Base-by-base conservation (phyloP, 2,888 invertebrate genomes). In the Leucoptera coffeella region DNA sequence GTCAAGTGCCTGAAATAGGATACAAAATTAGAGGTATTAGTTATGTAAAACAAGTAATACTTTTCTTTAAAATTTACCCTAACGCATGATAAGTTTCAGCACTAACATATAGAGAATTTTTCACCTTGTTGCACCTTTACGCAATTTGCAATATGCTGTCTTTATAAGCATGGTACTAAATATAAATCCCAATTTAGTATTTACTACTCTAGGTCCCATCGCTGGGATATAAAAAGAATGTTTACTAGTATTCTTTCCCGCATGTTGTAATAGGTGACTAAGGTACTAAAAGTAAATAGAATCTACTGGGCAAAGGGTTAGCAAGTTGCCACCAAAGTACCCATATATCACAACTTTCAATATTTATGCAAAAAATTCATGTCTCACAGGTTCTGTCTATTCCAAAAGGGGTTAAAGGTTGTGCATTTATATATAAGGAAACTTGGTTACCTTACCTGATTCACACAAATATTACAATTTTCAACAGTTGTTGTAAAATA, bases 381-480 rank as follows among this genome's bases (percentile, higher is more conserved):
- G 19, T n/a, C 19, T 19, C 3, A n/a, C n/a, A 2, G 4, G 8
- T 22, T 22, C 10, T 22, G n/a, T 22, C 11, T n/a, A n/a, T n/a
- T n/a, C n/a, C n/a, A n/a, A n/a, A n/a, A n/a, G n/a, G n/a, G n/a
- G n/a, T n/a, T n/a, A n/a, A n/a, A n/a, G n/a, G n/a, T n/a, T n/a
- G n/a, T n/a, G n/a, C n/a, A n/a, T n/a, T n/a, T n/a, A n/a, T 12
- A 10, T 8, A 4, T 8, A 8, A 8, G 11, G 7, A 8, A 8
- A 12, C 7, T 12, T 22, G 12, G 9, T 3, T 4, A 12, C 31
- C 32, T 45, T 37, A 62, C 65, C 49, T 53, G 48, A 22, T 39
- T 33, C 29, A 62, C 41, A 37, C 59, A 59, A 14, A 26, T 30
- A 22, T 34, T 32, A 37, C 57, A 54, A 33, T 64, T 50, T 27